A percentile compares a stretch with the other conserved stretches of the same genome.
These are phyloP conservation scores for Limnodromus scolopaceus DNA, from an alignment of 2,797 vertebrate species.

Conservation along the genomic window DNA sequence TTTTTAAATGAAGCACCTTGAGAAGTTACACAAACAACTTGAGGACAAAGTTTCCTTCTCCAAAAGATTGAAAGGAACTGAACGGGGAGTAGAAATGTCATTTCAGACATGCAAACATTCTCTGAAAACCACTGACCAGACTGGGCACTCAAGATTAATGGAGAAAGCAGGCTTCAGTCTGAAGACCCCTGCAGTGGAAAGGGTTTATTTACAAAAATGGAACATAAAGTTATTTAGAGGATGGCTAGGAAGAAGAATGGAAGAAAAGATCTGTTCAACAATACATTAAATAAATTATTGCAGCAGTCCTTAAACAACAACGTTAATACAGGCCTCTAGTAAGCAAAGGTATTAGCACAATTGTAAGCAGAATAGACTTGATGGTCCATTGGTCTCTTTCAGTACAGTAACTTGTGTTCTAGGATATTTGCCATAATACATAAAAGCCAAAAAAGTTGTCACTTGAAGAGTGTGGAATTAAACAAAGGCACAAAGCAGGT, in stretches of 20 bases:
- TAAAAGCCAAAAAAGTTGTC: conserved; percentile 32
- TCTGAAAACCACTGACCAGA: neutral
- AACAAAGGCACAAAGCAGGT: conserved; percentile 60
- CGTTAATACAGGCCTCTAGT: conserved; percentile 4
- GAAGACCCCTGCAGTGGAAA: neutral
- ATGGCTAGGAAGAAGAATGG: conserved; percentile 21
- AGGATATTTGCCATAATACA: conserved; percentile 63
- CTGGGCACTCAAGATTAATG: neutral
- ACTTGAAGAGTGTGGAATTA: conserved; percentile 10
- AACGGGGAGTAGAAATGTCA: neutral
- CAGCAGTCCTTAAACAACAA: conserved; percentile 10
- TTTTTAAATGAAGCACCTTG: neutral
- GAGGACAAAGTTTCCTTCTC: neutral
- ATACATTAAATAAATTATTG: neutral
- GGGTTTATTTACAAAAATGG: neutral
- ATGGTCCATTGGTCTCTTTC: conserved; percentile 54
- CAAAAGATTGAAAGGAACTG: neutral
- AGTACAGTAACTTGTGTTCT: conserved; percentile 52
- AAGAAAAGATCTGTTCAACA: conserved; percentile 18
- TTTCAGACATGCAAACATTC: neutral
- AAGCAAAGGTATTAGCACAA: conserved; percentile 26
- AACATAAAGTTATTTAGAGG: neutral
- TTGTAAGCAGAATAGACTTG: conserved; percentile 53
- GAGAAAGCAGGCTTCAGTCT: neutral
- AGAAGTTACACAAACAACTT: neutral